phyloP scores from a whole-genome alignment of 2,113 vertebrate genomes.

The Eclectus roratus region DNA sequence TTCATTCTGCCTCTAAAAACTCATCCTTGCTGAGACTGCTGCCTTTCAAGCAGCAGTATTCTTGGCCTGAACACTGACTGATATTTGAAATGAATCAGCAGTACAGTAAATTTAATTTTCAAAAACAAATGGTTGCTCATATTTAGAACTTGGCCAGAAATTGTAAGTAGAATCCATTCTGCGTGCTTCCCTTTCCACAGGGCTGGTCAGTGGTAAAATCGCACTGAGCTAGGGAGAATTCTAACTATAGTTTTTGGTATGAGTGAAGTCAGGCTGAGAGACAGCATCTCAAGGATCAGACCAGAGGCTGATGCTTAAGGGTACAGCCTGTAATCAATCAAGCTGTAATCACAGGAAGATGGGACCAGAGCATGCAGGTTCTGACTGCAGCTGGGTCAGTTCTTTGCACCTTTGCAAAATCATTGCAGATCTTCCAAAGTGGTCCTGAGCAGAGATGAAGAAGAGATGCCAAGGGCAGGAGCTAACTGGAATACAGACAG shows the following conservation, averaged over 20 bases:
- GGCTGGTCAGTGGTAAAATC: background rate
- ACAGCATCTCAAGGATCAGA: background rate
- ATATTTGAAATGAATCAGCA: background rate
- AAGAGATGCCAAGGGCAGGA: background rate
- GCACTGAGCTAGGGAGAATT: background rate
- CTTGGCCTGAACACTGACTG: background rate
- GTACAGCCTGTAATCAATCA: background rate
- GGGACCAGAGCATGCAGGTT: background rate
- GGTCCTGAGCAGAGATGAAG: background rate
- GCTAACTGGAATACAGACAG: background rate
- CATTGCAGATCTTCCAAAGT: background rate
- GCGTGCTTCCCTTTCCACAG: background rate
- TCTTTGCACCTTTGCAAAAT: background rate
- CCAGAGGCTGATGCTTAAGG: background rate
- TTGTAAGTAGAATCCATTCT: background rate
- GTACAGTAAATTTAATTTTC: background rate
- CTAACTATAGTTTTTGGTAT: background rate
- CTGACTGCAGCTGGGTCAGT: background rate
- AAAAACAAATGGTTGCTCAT: background rate
- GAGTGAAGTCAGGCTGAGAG: background rate
- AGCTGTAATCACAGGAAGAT: fast-evolving
- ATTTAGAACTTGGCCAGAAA: background rate
- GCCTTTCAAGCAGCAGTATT: background rate
- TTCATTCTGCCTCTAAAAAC: background rate
- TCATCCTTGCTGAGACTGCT: background rate